phyloP scores from a whole-genome alignment of 1,140 invertebrate species.

The Colletes latitarsis region DNA sequence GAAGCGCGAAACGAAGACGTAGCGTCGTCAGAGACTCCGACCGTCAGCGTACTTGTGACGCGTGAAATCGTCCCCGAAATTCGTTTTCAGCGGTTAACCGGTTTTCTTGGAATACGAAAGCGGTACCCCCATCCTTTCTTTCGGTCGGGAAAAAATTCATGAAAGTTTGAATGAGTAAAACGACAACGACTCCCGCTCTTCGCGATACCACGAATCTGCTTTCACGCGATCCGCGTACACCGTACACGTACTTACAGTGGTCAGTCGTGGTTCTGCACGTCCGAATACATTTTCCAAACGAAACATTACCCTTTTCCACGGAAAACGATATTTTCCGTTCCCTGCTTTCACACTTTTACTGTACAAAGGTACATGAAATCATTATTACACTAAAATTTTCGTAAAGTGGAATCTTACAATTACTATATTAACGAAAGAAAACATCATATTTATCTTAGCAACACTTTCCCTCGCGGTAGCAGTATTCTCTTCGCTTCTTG shows the following conservation, averaged over 20 bases:
- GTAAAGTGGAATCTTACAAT: too few relatives aligned
- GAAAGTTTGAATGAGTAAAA: conserved; percentile 35
- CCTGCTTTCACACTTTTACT: conserved; percentile 15
- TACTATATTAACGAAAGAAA: too few relatives aligned
- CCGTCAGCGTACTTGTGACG: neutral
- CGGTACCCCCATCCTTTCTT: neutral
- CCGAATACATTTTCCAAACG: neutral
- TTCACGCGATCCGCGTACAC: conserved; percentile 30
- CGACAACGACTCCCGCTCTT: neutral
- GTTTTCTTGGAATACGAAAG: conserved; percentile 30
- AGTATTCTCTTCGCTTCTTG: too few relatives aligned
- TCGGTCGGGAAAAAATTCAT: conserved; percentile 2
- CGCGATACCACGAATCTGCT: neutral
- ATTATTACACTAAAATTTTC: too few relatives aligned
- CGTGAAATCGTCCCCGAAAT: conserved; percentile 22
- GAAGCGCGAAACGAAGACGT: too few relatives aligned
- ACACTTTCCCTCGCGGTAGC: too few relatives aligned
- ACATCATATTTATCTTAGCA: too few relatives aligned
- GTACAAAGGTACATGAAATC: too few relatives aligned
- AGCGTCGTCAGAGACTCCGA: too few relatives aligned
- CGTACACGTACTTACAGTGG: neutral
- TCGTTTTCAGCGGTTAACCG: conserved; percentile 24
- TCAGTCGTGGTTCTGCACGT: too few relatives aligned
- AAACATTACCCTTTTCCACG: conserved; percentile 23
- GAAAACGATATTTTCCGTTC: neutral